phyloP scores from a whole-genome alignment of 2,888 invertebrate genomes.

The Patella ulyssiponensis region DNA sequence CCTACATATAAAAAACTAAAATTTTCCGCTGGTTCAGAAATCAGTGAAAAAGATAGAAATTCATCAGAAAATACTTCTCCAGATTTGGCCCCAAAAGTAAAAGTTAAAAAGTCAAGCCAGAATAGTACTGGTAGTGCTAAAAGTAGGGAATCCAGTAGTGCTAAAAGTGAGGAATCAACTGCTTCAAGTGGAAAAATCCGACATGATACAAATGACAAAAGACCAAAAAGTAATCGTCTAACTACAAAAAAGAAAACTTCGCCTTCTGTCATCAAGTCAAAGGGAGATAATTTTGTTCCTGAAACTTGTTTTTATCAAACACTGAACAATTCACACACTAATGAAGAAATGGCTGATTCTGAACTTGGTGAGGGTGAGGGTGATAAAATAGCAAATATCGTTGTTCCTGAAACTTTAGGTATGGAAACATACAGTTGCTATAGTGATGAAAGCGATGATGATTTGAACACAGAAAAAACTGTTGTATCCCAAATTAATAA shows the following conservation, averaged over 20 bases:
- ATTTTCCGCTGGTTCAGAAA: background rate
- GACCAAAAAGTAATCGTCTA: too few relatives aligned
- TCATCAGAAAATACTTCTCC: background rate
- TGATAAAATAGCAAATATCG: background rate
- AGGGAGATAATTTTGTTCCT: slow-evolving; percentile 3
- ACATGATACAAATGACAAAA: too few relatives aligned
- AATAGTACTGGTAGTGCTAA: too few relatives aligned
- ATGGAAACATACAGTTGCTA: slow-evolving; percentile 7
- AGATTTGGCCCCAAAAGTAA: too few relatives aligned
- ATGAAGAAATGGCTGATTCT: slow-evolving; percentile 18
- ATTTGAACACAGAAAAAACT: slow-evolving; percentile 9
- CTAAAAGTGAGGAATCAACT: too few relatives aligned
- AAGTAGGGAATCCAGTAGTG: too few relatives aligned
- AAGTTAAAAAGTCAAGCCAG: too few relatives aligned
- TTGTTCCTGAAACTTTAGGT: slow-evolving; percentile 21
- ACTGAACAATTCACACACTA: background rate
- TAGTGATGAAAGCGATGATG: background rate
- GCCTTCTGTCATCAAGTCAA: too few relatives aligned
- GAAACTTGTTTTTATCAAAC: slow-evolving; percentile 9
- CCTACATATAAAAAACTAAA: background rate
- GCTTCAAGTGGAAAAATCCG: too few relatives aligned
- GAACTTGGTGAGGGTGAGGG: slow-evolving; percentile 4
- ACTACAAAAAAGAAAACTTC: too few relatives aligned
- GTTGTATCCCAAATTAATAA: slow-evolving; percentile 3
- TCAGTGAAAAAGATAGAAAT: background rate